Evolutionary conservation across 1,140 invertebrate species (phyloP), one percentile per base, ranked within the genome.

Genomic region (Pinna nobilis): DNA sequence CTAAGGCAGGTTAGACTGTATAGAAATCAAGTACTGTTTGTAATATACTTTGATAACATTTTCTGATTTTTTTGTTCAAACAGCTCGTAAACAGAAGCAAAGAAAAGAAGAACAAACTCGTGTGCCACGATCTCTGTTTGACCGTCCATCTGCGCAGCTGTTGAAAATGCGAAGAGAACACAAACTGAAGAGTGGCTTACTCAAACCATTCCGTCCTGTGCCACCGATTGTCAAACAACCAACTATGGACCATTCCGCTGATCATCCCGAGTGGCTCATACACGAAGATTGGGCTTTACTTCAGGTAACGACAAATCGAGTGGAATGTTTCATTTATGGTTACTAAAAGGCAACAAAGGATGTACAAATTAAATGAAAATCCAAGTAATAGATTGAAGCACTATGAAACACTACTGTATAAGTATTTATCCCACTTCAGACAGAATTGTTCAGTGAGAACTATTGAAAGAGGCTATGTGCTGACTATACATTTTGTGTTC

Each of bases 241-340:
- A 3, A 68, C 83, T 55, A 80, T 82, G 50, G 87, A 86, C 23
- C 73, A 77, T 13, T 70, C 82, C 11, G 76, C 77, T 23, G 88
- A 89, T 44, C 90, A 92, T 74, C 93, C 94, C 30, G 95, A 96
- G 76, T 98, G 97, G 97, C 91, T 94, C 28, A 93, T 97, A 30
- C 93, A 95, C 82, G 96, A 98, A 88, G 97, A 98, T 86, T 95
- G 94, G 91, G 92, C 94, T 18, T 90, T 98, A 9, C 87, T 97
- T 25, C 91, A 92, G 87, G 92, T 92, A 81, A 23, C n/a, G n/a
- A n/a, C n/a, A n/a, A n/a, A n/a, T n/a, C n/a, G n/a, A n/a, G n/a
- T n/a, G n/a, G n/a, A 44, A 32, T 53, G n/a, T n/a, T n/a, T n/a
- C n/a, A n/a, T n/a, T n/a, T n/a, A n/a, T n/a, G n/a, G n/a, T n/a